These are phyloP conservation scores for Pemphredon lugubris DNA, from an alignment of 2,888 invertebrate species.

Conservation along the genomic window DNA sequence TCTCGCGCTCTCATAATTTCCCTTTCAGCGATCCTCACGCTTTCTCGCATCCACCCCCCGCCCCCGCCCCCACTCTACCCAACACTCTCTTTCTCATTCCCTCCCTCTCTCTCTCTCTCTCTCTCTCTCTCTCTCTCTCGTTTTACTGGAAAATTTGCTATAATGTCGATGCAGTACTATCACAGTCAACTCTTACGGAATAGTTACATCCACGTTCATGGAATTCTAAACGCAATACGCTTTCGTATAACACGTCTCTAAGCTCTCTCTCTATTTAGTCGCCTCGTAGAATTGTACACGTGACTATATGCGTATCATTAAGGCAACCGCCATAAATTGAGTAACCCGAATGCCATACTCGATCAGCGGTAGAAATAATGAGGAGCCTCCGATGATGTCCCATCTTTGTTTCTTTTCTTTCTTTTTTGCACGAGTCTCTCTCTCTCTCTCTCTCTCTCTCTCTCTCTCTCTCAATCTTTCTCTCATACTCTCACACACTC, in stretches of 20 bases:
- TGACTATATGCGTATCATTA: conserved; percentile 31
- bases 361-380: conserved; percentile 42
- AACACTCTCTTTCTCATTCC: not conserved
- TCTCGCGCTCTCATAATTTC: no score
- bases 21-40: not conserved
- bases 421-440: no score
- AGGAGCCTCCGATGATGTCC: not conserved
- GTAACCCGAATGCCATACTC: conserved; percentile 41
- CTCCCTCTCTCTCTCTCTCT: not conserved
- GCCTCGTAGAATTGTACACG: conserved; percentile 17
- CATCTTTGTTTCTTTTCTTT: no score
- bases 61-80: not conserved
- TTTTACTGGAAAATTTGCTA: conserved; percentile 37
- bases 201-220: conserved; percentile 47
- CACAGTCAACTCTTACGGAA: conserved; percentile 58
- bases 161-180: conserved; percentile 59
- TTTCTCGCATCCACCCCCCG: not conserved
- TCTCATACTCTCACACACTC: not conserved
- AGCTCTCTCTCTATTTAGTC: conserved; percentile 19
- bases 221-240: conserved; percentile 60
- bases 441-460: no score
- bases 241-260: conserved; percentile 18
- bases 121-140: not conserved
- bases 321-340: conserved; percentile 44
- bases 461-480: not conserved